Evolutionary conservation across 2,797 vertebrate genomes (phyloP).

Genomic region (Heliangelus exortis): DNA sequence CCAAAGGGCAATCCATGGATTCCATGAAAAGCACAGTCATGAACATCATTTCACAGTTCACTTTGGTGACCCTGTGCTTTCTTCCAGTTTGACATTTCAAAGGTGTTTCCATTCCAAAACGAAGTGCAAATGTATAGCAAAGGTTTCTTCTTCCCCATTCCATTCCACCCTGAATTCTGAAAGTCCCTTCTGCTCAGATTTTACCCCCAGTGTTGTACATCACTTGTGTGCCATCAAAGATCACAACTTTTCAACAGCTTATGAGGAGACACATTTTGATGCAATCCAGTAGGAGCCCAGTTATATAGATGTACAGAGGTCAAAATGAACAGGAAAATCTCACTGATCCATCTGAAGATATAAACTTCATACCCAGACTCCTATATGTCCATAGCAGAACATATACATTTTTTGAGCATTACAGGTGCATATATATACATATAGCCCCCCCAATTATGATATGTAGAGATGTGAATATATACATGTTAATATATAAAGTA

Average conservation of each 20-base stretch:
- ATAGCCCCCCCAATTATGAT: neutral
- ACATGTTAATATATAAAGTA: neutral
- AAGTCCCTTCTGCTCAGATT: neutral
- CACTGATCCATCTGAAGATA: neutral
- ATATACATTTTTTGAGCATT: neutral
- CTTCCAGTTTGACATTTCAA: neutral
- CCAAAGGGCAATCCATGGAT: neutral
- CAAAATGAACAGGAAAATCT: neutral
- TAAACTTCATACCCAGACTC: neutral
- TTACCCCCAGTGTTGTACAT: neutral
- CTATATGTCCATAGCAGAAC: neutral
- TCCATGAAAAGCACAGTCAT: neutral
- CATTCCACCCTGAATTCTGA: neutral
- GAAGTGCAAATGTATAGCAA: neutral
- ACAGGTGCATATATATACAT: rapidly evolving
- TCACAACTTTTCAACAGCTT: neutral
- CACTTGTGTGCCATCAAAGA: neutral
- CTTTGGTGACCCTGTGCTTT: neutral
- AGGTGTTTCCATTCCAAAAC: neutral
- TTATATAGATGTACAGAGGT: rapidly evolving
- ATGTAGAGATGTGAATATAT: neutral
- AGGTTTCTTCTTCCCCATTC: neutral
- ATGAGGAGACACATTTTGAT: neutral
- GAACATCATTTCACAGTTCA: neutral
- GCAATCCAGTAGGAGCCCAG: neutral